These are phyloP conservation scores for Macropus fuliginosus DNA, from an alignment of 2,797 vertebrate species.

Conservation along the genomic window DNA sequence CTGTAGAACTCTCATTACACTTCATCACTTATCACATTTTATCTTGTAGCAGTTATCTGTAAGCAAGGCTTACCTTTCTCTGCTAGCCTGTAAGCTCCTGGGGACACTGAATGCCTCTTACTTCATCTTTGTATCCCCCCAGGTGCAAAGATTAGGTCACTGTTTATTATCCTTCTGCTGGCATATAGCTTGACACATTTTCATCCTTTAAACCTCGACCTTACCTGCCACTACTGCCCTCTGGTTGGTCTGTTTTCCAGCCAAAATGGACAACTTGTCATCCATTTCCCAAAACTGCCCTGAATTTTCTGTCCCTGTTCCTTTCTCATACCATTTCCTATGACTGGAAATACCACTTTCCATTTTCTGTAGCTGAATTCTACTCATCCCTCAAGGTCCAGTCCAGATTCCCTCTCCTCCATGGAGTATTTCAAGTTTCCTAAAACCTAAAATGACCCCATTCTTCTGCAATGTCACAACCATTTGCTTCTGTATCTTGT, in stretches of 20 bases:
- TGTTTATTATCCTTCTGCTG: neutral
- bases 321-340: neutral
- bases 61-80: neutral
- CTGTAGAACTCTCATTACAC: neutral
- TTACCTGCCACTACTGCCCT: neutral
- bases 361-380: neutral
- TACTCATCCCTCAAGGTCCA: neutral
- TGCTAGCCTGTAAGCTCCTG: neutral
- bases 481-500: neutral
- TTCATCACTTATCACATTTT: neutral
- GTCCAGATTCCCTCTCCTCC: neutral
- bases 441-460: neutral
- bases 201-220: neutral
- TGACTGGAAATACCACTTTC: neutral
- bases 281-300: neutral
- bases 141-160: neutral
- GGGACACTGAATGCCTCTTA: neutral
- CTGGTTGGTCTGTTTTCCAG: neutral
- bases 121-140: neutral
- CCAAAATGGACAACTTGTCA: neutral
- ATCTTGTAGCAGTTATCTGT: neutral
- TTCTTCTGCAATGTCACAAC: neutral
- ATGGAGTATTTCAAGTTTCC: neutral
- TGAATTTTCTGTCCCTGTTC: neutral
- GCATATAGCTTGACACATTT: neutral